Percentiles rank a stretch among this genome's conserved stretches.
Conservation (phyloP, 2,113 vertebrate species). For the Embiotoca jacksoni region DNA sequence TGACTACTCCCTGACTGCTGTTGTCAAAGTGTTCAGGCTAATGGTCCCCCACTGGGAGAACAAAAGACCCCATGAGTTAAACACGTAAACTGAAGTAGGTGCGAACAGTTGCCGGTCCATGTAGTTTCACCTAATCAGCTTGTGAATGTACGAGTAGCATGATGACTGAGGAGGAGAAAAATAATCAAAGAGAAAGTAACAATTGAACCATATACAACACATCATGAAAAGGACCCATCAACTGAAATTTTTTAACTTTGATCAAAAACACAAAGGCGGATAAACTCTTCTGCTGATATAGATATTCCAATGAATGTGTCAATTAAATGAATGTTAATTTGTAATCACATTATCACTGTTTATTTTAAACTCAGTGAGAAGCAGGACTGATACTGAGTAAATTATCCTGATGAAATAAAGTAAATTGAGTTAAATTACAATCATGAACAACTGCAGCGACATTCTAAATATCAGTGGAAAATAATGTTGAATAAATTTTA, state of each 20-base stretch:
- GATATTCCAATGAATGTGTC: neutral
- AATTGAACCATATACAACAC: neutral
- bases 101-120: constrained; percentile 27
- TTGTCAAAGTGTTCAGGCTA: constrained; percentile 57
- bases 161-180: neutral
- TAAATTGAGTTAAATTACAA: neutral
- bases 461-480: neutral
- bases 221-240: neutral
- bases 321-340: no score
- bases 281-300: neutral
- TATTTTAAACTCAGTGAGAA: no score
- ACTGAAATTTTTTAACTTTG: neutral
- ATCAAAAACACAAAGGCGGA: constrained; percentile 8
- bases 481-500: neutral
- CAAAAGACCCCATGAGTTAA: constrained; percentile 52
- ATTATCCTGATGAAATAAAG: no score
- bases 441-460: neutral
- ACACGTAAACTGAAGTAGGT: constrained; percentile 24
- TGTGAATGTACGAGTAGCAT: neutral
- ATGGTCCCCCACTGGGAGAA: constrained; percentile 55
- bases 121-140: constrained; percentile 42
- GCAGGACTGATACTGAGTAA: no score
- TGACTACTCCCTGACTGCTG: constrained; percentile 52
- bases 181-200: neutral
- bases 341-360: no score